phyloP scores from a whole-genome alignment of 2,797 vertebrate species.

The Dendrocincla fuliginosa region DNA sequence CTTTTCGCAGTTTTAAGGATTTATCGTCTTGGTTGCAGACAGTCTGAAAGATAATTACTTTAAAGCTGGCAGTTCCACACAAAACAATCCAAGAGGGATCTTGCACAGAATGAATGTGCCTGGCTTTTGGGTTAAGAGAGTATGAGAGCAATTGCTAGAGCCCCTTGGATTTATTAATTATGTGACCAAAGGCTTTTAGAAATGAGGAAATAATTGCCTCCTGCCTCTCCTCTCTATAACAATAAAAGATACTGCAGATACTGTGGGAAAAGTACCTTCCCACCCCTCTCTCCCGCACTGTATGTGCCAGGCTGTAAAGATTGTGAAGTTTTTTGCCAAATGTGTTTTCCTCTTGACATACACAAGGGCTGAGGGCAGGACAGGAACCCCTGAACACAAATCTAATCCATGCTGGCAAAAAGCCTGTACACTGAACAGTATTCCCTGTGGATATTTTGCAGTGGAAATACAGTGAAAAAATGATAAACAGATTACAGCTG shows the following conservation, averaged over 20 bases:
- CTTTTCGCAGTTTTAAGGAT: not conserved
- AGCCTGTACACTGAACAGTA: accelerated
- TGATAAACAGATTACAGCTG: not conserved
- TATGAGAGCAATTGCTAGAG: not conserved
- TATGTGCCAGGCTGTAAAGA: not conserved
- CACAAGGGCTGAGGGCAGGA: not conserved
- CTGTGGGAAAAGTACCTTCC: not conserved
- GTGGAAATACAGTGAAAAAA: not conserved
- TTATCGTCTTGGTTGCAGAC: not conserved
- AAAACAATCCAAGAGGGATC: not conserved
- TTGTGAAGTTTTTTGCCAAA: not conserved
- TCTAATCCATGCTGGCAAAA: not conserved
- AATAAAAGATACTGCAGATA: not conserved
- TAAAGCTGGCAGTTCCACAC: not conserved
- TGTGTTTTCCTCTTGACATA: not conserved
- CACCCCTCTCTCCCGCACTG: no score
- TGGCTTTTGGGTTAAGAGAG: not conserved
- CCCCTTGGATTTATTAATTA: not conserved
- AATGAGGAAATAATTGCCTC: not conserved
- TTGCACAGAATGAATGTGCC: not conserved
- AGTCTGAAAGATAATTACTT: not conserved
- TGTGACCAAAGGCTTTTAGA: not conserved
- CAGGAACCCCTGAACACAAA: not conserved
- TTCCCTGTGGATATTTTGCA: not conserved
- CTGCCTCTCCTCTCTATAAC: not conserved